Evolutionary conservation across 2,888 invertebrate genomes (phyloP).

Genomic region (Melanchra persicariae): DNA sequence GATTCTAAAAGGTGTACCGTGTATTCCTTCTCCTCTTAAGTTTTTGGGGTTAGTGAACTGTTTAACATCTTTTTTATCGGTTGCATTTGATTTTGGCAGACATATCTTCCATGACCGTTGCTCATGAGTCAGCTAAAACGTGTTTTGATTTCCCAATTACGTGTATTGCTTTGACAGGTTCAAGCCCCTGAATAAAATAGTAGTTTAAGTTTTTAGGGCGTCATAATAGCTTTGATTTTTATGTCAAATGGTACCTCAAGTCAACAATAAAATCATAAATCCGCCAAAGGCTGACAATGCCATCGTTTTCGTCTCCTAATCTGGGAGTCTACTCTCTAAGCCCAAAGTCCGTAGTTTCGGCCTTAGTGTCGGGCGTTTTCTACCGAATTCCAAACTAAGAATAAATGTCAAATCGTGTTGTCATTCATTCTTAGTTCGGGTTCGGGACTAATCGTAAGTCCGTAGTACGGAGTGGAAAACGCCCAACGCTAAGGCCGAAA

Average conservation of each 20-base stretch:
- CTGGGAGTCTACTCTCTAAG: too few species aligned
- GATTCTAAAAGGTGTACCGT: constrained; percentile 22
- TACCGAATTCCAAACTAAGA: too few species aligned
- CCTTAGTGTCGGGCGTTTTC: too few species aligned
- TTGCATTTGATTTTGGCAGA: constrained; percentile 38
- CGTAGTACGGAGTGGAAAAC: too few species aligned
- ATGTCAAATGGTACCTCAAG: neutral
- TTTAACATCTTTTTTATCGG: constrained; percentile 24
- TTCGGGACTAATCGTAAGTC: too few species aligned
- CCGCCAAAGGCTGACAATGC: neutral
- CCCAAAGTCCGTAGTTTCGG: too few species aligned
- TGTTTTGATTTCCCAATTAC: constrained; percentile 50
- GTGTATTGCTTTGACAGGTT: constrained; percentile 36
- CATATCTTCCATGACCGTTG: constrained; percentile 24
- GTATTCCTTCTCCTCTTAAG: constrained; percentile 3
- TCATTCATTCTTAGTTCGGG: too few species aligned
- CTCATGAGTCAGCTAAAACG: constrained; percentile 40
- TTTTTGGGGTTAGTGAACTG: constrained; percentile 56
- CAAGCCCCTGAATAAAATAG: constrained; percentile 28
- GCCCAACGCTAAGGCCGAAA: too few species aligned
- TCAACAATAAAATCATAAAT: neutral
- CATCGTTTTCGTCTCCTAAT: neutral
- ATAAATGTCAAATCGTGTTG: too few species aligned
- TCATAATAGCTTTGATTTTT: constrained; percentile 18
- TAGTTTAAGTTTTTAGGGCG: constrained; percentile 22